Evolutionary conservation across 1,140 invertebrate genomes (phyloP), one percentile per base, ranked within the genome.

Genomic region (Diabrotica undecimpunctata): DNA sequence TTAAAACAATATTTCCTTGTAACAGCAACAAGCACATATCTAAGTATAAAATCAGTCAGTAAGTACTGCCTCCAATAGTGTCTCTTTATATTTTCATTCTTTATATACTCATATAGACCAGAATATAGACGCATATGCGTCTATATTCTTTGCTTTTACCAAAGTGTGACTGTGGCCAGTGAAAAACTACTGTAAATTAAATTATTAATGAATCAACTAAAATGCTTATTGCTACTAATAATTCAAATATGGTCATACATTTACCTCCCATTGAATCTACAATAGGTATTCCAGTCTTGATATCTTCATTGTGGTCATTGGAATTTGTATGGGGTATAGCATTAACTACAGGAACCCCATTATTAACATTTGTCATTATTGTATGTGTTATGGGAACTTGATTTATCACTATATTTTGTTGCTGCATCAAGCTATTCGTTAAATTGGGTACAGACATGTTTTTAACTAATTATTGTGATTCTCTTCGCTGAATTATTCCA

Each of bases 341-440:
- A 54, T 73, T 75, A 14, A 64, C 69, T 14, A 77, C 65, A 9
- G 75, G 71, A 46, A 78, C 74, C 53, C 75, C 74, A 66, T 76
- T 78, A 61, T 67, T 72, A 11, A 74, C 72, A 66, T 75, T 76
- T 5, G 74, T 72, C 69, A 77, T 74, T 39, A 77, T 68, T 6
- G 71, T 64, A 68, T 77, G 76, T 25, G 72, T 67, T 7, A 75
- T 53, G 14, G 72, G 75, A 35, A 75, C 69, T 62, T 77, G 76
- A 70, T 77, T 78, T 53, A 77, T 72, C 8, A 78, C 76, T 50
- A 77, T 77, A 54, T 76, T 77, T 65, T 76, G 75, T 53, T 68
- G 70, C 59, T 75, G 72, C 14, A 74, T 75, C 53, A 76, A 68
- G 62, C 70, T 76, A 52, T 75, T 76, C 55, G 66, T 70, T 60